Percentiles rank a stretch among this genome's conserved stretches.
Conservation (phyloP, 2,797 vertebrate genomes). For the Onychomys torridus region DNA sequence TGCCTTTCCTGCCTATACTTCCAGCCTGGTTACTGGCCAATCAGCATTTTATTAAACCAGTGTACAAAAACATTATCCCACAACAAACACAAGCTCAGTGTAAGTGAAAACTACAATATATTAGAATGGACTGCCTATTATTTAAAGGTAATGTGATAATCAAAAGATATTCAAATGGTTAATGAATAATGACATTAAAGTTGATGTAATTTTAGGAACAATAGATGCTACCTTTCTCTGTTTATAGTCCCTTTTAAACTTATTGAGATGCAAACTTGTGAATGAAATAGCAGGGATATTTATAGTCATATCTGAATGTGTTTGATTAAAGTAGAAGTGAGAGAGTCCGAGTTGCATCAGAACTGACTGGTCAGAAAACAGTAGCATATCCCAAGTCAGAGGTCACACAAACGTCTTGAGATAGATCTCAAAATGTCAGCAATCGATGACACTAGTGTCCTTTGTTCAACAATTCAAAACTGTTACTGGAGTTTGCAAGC, state of each 20-base stretch:
- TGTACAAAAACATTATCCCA: too few relatives aligned
- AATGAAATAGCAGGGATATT: constrained; percentile 4
- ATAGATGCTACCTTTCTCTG: neutral
- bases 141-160: neutral
- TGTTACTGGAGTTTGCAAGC: neutral
- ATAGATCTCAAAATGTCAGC: neutral
- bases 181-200: neutral
- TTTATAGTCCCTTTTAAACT: neutral
- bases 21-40: too few relatives aligned
- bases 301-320: constrained; percentile 8
- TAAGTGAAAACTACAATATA: constrained; percentile 8
- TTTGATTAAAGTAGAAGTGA: neutral
- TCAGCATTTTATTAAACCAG: too few relatives aligned
- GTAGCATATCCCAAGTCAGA: neutral
- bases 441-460: neutral
- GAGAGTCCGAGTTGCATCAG: neutral
- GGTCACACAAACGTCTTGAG: neutral
- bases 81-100: neutral
- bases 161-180: neutral
- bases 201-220: neutral
- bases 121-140: neutral
- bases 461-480: neutral
- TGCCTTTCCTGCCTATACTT: too few relatives aligned
- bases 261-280: neutral
- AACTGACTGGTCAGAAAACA: neutral